These are phyloP conservation scores for Drosophila cardini DNA, from an alignment of 1,140 invertebrate species.

Conservation along the genomic window DNA sequence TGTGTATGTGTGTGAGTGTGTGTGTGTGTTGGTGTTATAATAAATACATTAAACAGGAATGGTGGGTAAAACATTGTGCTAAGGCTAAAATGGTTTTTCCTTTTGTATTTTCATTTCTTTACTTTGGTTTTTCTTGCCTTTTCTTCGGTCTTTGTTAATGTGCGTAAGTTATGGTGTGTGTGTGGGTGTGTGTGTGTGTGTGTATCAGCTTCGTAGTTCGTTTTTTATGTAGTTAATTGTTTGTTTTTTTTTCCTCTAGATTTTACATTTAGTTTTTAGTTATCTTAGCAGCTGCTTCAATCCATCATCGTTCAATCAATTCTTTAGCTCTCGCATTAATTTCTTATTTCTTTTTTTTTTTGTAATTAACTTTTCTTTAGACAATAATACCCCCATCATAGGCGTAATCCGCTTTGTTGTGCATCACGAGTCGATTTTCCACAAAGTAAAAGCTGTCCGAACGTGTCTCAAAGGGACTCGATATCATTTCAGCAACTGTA, in stretches of 20 bases:
- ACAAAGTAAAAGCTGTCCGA: slow-evolving; percentile 99
- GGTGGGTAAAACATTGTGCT: slow-evolving; percentile 80
- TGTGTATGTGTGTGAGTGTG: slow-evolving; percentile 21
- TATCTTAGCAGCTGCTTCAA: slow-evolving; percentile 20
- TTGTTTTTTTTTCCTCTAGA: slow-evolving; percentile 50
- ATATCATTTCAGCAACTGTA: slow-evolving; percentile 98
- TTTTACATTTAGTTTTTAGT: slow-evolving; percentile 51
- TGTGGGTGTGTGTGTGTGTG: slow-evolving; percentile 36
- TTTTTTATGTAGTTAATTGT: slow-evolving; percentile 38
- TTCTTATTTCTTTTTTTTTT: slow-evolving; percentile 6
- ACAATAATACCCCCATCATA: slow-evolving; percentile 82
- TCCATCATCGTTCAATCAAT: slow-evolving; percentile 22
- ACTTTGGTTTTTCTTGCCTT: slow-evolving; percentile 45
- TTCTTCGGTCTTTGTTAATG: slow-evolving; percentile 38
- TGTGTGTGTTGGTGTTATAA: slow-evolving; percentile 51
- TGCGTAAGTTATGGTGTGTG: slow-evolving; percentile 36
- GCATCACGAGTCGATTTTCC: slow-evolving; percentile 98
- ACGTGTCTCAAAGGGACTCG: slow-evolving; percentile 97
- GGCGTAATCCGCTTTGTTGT: slow-evolving; percentile 93
- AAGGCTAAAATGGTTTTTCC: slow-evolving; percentile 79
- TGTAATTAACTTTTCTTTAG: slow-evolving; percentile 47
- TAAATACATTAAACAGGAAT: slow-evolving; percentile 81
- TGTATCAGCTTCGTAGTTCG: slow-evolving; percentile 53
- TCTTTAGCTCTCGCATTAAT: slow-evolving; percentile 28
- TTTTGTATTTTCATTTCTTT: slow-evolving; percentile 19